Evolutionary conservation across 2,888 invertebrate genomes (phyloP).

Genomic region (Mesorhabditis spiculigera): DNA sequence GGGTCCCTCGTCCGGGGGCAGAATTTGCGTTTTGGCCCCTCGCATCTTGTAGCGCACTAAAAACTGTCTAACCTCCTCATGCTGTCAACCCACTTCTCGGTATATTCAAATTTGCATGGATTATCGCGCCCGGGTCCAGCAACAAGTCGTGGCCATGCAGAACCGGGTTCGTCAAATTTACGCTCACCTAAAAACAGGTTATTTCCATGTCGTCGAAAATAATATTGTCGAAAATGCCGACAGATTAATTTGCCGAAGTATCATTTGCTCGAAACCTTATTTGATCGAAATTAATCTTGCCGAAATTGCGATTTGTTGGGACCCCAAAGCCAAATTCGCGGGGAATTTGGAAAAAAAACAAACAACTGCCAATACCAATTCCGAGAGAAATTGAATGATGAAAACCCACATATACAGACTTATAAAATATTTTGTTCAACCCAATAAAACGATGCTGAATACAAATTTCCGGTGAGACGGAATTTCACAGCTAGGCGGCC

Average conservation of each 20-base stretch:
- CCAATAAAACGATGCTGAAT: no score
- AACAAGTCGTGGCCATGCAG: background rate
- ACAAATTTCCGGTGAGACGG: no score
- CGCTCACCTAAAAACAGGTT: background rate
- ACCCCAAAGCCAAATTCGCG: no score
- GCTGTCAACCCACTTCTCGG: background rate
- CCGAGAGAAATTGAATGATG: no score
- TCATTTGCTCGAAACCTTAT: no score
- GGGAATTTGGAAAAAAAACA: no score
- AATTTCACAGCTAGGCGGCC: no score
- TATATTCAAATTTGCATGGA: background rate
- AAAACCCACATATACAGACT: no score
- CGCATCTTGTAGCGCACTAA: background rate
- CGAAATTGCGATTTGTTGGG: no score
- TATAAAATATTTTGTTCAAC: no score
- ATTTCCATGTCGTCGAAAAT: background rate
- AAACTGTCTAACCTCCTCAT: background rate
- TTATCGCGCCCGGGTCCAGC: background rate
- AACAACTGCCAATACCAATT: no score
- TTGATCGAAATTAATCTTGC: no score
- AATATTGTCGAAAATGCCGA: background rate
- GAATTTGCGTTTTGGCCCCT: background rate
- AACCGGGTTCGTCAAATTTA: constrained; percentile 1
- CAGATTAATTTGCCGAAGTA: background rate
- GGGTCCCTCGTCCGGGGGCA: background rate